Evolutionary conservation across 2,888 invertebrate species (phyloP).

Genomic region (Ligdia adustata): DNA sequence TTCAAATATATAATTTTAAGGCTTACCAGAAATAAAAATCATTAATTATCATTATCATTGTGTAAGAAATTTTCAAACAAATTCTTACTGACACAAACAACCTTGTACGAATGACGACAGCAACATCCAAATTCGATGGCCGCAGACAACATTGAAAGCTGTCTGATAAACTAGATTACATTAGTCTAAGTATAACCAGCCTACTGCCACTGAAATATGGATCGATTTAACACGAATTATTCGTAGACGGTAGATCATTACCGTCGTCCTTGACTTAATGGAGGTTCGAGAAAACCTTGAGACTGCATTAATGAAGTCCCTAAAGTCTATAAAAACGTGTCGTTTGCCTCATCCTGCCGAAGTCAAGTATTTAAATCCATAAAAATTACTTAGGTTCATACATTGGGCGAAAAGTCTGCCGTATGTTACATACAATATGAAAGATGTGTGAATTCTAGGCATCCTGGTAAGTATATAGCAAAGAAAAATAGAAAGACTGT

Average conservation of each 20-base stretch:
- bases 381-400: too few relatives aligned
- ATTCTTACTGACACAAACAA: too few relatives aligned
- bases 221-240: conserved; percentile 15
- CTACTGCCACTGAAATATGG: conserved; percentile 13
- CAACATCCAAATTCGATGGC: conserved; percentile 1
- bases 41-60: too few relatives aligned
- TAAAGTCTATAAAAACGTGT: conserved; percentile 16
- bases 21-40: too few relatives aligned
- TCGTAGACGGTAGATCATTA: conserved; percentile 26
- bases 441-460: too few relatives aligned
- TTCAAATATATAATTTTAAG: too few relatives aligned
- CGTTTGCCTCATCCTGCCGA: conserved; percentile 2
- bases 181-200: conserved; percentile 8
- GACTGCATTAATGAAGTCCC: conserved; percentile 24
- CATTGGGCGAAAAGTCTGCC: too few relatives aligned
- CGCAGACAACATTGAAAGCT: conserved; percentile 2
- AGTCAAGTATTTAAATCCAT: conserved; percentile 1
- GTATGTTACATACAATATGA: too few relatives aligned
- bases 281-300: conserved; percentile 25
- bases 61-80: too few relatives aligned
- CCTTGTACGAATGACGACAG: background rate
- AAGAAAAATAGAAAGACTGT: too few relatives aligned
- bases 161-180: conserved; percentile 1
- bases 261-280: conserved; percentile 20
- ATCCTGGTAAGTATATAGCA: too few relatives aligned